Base-by-base conservation (phyloP, 2,888 invertebrate genomes). In the Elysia crispata region DNA sequence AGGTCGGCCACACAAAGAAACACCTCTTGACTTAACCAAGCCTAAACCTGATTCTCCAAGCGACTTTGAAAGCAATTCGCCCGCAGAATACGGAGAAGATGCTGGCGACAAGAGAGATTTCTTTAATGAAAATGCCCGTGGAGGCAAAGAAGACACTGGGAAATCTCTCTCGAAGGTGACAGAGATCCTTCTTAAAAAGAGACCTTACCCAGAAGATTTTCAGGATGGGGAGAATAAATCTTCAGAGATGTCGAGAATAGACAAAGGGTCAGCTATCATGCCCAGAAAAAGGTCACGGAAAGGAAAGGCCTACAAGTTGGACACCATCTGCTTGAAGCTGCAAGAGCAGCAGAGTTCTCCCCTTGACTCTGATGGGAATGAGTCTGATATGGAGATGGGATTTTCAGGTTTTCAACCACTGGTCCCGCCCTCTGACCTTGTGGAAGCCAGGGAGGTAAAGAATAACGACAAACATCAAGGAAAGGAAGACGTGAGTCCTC, bases 221-320 rank as follows among this genome's bases (percentile, higher is more conserved):
- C 74, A 57, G 30, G 86, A 84, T 31, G 83, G 76, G 15, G 87
- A 83, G 20, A 79, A 83, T 33, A 77, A 81, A 13, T 84, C 83
- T 60, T 84, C 82, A 72, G 86, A 84, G 28, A 84, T 85, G 54
- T 84, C 87, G 83, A 82, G 85, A 0, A 81, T 81, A n/a, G 78
- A 77, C 33, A 33, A n/a, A 54, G 23, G 31, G 1, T 50, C 82
- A 18, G 80, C 83, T 13, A 86, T 94, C 0, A 92, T 93, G 54
- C 88, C 88, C n/a, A 83, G 91, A 1, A 95, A 95, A 86, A 94
- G 94, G 86, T 94, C 97, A 30, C 95, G 98, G 86, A 98, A 98
- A 92, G 97, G 97, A 0, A 95, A 95, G 74, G 96, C 97, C 0
- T 95, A 95, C 87, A 97, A 96, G 87, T 92, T 97, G 76, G 96